A percentile compares a stretch with the other conserved stretches of the same genome.
Evolutionary conservation across 2,797 vertebrate genomes (phyloP).

Genomic region (Lycodopsis pacificus): DNA sequence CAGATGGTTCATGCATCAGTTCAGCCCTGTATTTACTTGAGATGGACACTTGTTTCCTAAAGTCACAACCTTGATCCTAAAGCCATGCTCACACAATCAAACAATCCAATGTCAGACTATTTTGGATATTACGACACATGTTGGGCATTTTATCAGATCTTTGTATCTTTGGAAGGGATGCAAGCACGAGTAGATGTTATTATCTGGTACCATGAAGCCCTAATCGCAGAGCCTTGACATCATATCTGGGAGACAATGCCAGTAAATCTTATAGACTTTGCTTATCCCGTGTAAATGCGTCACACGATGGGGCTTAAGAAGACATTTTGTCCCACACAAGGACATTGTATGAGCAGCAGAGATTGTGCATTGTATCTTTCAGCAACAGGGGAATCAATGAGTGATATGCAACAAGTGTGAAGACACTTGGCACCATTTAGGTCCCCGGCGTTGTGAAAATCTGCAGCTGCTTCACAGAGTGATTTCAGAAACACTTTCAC

Average conservation of each 20-base stretch:
- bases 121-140: not conserved
- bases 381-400: slow-evolving; percentile 26
- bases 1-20: not conserved
- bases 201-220: not conserved
- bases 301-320: too few species aligned
- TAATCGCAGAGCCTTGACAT: too few species aligned
- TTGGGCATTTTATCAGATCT: not conserved
- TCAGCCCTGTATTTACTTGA: not conserved
- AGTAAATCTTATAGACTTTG: too few species aligned
- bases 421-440: slow-evolving; percentile 35
- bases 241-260: too few species aligned
- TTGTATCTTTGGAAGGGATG: not conserved
- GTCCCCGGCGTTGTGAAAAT: slow-evolving; percentile 55
- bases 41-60: not conserved
- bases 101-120: not conserved
- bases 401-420: slow-evolving; percentile 25
- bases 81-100: not conserved
- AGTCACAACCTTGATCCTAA: not conserved
- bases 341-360: not conserved
- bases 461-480: slow-evolving; percentile 38
- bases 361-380: not conserved
- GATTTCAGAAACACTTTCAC: slow-evolving; percentile 49
- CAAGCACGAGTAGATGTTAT: not conserved
- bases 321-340: too few species aligned
- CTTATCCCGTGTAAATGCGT: too few species aligned